These are phyloP conservation scores for Rhineura floridana DNA, from an alignment of 2,113 vertebrate genomes.

Conservation along the genomic window DNA sequence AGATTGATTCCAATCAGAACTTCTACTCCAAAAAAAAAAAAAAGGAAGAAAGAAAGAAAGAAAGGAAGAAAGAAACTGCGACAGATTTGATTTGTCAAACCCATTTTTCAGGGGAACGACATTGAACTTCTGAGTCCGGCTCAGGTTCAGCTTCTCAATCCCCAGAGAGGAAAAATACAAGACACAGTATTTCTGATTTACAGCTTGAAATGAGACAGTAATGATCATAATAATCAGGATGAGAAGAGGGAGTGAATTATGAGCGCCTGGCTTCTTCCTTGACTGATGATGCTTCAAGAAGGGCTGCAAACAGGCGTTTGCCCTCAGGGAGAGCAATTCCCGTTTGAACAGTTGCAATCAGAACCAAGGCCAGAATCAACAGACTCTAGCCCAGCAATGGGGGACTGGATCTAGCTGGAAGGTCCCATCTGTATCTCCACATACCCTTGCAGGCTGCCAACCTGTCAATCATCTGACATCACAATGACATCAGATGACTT, in stretches of 20 bases:
- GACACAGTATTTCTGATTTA: constrained; percentile 74
- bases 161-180: constrained; percentile 60
- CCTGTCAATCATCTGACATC: too few species aligned
- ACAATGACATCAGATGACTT: too few species aligned
- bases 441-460: too few species aligned
- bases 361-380: too few species aligned
- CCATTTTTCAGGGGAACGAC: constrained; percentile 66
- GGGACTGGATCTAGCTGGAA: too few species aligned
- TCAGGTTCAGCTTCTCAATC: constrained; percentile 53
- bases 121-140: constrained; percentile 67
- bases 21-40: constrained; percentile 47
- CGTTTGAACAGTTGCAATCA: too few species aligned
- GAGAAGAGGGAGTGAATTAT: constrained; percentile 67
- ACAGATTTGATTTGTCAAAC: constrained; percentile 68
- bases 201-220: constrained; percentile 68
- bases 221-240: constrained; percentile 70
- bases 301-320: constrained; percentile 27
- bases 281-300: constrained; percentile 51
- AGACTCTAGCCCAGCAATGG: too few species aligned
- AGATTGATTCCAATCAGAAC: constrained; percentile 77
- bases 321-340: too few species aligned
- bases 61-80: constrained; percentile 44
- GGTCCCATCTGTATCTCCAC: too few species aligned
- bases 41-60: too few species aligned
- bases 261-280: constrained; percentile 63